These are phyloP conservation scores for Spialia ferax DNA, from an alignment of 2,888 invertebrate species.

Conservation along the genomic window DNA sequence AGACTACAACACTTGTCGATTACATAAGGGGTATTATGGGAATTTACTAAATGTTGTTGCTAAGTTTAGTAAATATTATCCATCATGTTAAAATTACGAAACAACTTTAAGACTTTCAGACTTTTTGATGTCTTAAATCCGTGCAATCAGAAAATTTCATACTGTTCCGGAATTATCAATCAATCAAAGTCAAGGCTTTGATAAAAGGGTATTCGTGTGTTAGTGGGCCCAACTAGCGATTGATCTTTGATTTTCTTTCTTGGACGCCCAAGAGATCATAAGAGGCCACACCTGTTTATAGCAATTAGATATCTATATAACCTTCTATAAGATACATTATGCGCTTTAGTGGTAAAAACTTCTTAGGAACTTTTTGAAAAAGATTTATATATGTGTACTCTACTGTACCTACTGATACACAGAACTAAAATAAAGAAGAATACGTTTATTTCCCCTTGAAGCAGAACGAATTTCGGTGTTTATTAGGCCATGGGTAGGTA, in stretches of 20 bases:
- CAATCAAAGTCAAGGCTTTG: slow-evolving; percentile 19
- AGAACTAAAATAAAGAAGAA: too few species aligned
- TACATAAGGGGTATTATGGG: too few species aligned
- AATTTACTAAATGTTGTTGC: too few species aligned
- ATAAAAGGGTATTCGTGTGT: slow-evolving; percentile 31
- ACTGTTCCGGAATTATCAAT: slow-evolving; percentile 20
- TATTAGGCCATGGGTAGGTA: too few species aligned
- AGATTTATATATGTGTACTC: neutral
- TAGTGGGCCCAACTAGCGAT: slow-evolving; percentile 15
- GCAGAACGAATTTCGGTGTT: too few species aligned
- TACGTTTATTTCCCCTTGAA: too few species aligned
- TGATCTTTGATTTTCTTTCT: slow-evolving; percentile 11
- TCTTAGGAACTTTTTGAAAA: neutral
- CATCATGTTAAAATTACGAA: neutral
- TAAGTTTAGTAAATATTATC: too few species aligned
- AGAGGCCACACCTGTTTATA: neutral
- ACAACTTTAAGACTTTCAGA: neutral
- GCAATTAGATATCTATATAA: slow-evolving; percentile 4
- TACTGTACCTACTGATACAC: too few species aligned
- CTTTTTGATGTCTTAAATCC: slow-evolving; percentile 17
- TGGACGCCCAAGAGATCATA: slow-evolving; percentile 1
- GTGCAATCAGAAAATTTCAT: slow-evolving; percentile 5
- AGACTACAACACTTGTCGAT: too few species aligned
- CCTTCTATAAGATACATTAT: neutral
- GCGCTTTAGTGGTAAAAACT: neutral